Conservation (phyloP, 2,888 invertebrate species). For the Muscina levida region DNA sequence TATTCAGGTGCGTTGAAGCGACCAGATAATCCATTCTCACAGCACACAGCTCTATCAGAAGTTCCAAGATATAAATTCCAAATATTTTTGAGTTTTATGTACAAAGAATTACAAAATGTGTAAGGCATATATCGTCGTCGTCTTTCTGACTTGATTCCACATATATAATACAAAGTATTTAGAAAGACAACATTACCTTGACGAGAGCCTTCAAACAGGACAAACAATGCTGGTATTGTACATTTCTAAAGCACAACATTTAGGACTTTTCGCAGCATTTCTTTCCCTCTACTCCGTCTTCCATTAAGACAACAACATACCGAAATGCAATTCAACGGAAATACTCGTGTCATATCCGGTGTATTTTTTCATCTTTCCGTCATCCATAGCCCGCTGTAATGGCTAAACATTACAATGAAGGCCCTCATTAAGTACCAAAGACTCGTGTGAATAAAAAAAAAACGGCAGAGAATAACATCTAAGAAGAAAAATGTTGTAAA, state of each 20-base stretch:
- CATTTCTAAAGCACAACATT: background rate
- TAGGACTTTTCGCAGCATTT: slow-evolving; percentile 9
- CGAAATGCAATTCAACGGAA: background rate
- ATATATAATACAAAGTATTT: too few relatives aligned
- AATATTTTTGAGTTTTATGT: too few relatives aligned
- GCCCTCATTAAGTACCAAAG: background rate
- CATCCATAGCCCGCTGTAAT: background rate
- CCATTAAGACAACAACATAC: background rate
- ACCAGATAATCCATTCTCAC: too few relatives aligned
- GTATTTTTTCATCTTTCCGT: background rate
- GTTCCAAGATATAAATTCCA: too few relatives aligned
- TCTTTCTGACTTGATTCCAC: too few relatives aligned
- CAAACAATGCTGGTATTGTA: background rate
- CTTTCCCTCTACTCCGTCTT: background rate
- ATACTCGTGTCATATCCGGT: background rate
- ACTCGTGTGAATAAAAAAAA: background rate
- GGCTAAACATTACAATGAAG: background rate
- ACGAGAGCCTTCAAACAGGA: too few relatives aligned
- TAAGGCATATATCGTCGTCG: too few relatives aligned
- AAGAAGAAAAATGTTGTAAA: slow-evolving; percentile 11
- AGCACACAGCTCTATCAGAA: too few relatives aligned
- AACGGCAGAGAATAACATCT: background rate
- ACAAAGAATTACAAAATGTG: too few relatives aligned
- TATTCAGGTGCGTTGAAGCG: too few relatives aligned
- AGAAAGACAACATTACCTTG: too few relatives aligned